These are phyloP conservation scores for Thymelicus sylvestris DNA, from an alignment of 2,888 invertebrate species.

Conservation along the genomic window DNA sequence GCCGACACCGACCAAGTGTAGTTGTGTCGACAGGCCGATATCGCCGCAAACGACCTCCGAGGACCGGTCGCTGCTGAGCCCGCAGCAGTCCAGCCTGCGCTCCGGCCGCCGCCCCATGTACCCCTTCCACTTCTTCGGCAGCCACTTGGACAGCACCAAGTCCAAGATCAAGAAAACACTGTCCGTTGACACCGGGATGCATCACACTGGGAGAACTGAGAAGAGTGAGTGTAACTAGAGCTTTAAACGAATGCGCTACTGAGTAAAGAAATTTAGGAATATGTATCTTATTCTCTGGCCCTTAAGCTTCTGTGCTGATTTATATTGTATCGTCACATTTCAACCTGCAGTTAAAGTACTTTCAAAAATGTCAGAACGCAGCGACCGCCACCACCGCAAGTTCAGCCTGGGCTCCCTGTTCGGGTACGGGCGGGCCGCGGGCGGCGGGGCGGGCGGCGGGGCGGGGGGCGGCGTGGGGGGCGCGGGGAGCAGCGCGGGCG, in stretches of 20 bases:
- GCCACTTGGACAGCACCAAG: constrained; percentile 73
- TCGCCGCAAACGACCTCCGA: constrained; percentile 77
- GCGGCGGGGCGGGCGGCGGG: constrained; percentile 60
- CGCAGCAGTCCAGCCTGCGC: constrained; percentile 72
- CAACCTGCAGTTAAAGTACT: no score
- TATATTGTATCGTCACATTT: no score
- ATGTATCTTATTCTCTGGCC: no score
- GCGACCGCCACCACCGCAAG: constrained; percentile 71
- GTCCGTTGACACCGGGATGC: constrained; percentile 81
- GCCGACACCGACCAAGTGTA: constrained; percentile 2
- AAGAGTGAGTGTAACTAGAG: constrained; percentile 57
- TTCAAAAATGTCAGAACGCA: constrained; percentile 40
- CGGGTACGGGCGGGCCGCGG: constrained; percentile 62
- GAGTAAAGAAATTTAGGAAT: no score
- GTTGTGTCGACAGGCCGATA: constrained; percentile 62
- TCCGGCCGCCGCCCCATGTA: constrained; percentile 62
- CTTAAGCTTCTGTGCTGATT: no score
- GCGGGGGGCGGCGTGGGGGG: constrained; percentile 62
- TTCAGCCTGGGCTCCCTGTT: constrained; percentile 80
- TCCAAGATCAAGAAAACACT: constrained; percentile 80
- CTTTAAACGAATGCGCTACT: neutral
- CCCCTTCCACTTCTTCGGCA: constrained; percentile 78
- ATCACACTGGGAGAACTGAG: constrained; percentile 77
- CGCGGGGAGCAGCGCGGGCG: constrained; percentile 59
- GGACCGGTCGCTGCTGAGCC: constrained; percentile 77